These are phyloP conservation scores for Spheniscus mendiculus DNA, from an alignment of 2,113 vertebrate species.

Conservation along the genomic window DNA sequence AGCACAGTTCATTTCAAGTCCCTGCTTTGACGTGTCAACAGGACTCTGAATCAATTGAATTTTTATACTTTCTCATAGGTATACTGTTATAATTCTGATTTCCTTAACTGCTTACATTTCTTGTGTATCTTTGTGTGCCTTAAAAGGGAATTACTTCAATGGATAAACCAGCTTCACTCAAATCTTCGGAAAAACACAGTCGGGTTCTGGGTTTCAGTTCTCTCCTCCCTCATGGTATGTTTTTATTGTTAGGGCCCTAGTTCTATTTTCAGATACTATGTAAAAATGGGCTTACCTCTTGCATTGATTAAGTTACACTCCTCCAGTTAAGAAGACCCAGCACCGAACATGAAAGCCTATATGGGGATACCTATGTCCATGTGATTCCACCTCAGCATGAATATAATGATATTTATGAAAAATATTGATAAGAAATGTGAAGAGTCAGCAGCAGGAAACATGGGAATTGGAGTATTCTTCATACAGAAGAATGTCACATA, in stretches of 20 bases:
- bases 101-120: neutral
- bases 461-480: neutral
- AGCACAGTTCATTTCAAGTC: neutral
- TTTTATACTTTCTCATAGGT: neutral
- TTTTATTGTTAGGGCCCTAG: neutral
- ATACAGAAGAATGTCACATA: neutral
- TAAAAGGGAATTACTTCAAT: neutral
- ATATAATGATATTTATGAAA: neutral
- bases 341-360: neutral
- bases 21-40: neutral
- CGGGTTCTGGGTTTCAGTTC: neutral
- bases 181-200: neutral
- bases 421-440: neutral
- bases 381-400: neutral
- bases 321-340: neutral
- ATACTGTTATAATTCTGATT: neutral
- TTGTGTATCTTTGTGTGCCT: neutral
- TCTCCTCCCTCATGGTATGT: neutral
- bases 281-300: neutral
- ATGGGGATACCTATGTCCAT: neutral
- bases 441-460: neutral
- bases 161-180: neutral
- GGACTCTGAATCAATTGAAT: neutral
- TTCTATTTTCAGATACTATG: neutral
- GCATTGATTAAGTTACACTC: neutral